Evolutionary conservation across 2,113 vertebrate species (phyloP), one percentile per base, ranked within the genome.

Genomic region (Crotophaga sulcirostris): DNA sequence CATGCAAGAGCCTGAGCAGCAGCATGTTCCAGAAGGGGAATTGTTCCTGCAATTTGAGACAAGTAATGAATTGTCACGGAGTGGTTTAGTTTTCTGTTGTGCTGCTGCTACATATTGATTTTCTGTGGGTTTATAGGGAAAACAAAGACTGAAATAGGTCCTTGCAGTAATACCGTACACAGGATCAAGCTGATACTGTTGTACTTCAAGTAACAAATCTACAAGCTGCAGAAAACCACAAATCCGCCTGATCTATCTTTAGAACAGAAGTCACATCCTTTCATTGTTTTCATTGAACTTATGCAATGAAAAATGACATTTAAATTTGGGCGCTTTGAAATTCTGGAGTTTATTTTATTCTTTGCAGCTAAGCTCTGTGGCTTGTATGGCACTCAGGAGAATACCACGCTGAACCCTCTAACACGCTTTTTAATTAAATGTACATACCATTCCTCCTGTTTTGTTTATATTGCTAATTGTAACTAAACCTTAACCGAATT

Each of bases 191-290:
- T 66, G 85, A 16, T 42, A 40, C 74, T 66, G 36, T 3, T 79
- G 80, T 62, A 68, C 90, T 75, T n/a, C 56, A 29, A 80, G 34
- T 78, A 44, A 68, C 73, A 45, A 68, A 81, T 4, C 36, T 5
- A 40, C 59, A 64, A 55, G 88, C 85, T 89, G 92, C 96, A 94
- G 86, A 93, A 89, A 96, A 79, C 90, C 96, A 29, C 96, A 90
- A 20, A 66, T 90, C 90, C 4, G 54, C 94, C 88, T 11, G 40
- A n/a, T 85, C 93, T 93, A 93, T 94, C 89, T 96, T 95, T 96
- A 92, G 96, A 96, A 74, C 92, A 38, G 64, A 96, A 95, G 94
- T 97, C 95, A 96, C 93, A 96, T 96, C 96, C 94, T 96, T 82
- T 89, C 93, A 96, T 96, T 96, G 95, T 97, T 96, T 72, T 92